These are phyloP conservation scores for Eumacrocentrus americanus DNA, from an alignment of 2,888 invertebrate species.

Conservation along the genomic window DNA sequence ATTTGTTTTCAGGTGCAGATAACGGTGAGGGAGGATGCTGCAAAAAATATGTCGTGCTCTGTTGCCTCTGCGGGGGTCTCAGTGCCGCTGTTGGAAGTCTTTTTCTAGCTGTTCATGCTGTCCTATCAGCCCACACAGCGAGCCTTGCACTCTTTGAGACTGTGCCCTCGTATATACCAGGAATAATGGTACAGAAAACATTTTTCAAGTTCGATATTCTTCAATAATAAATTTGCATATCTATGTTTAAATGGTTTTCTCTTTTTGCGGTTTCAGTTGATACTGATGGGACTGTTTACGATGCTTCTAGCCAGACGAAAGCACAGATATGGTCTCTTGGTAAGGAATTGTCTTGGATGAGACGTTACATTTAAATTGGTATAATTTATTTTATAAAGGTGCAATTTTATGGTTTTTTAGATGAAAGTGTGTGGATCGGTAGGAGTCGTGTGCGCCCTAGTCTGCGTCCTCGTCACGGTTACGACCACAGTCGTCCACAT, in stretches of 20 bases:
- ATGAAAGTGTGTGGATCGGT: conserved; percentile 89
- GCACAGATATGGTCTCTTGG: conserved; percentile 87
- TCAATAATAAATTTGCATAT: background rate
- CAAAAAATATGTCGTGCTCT: conserved; percentile 81
- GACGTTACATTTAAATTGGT: no score
- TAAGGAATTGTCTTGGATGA: conserved; percentile 63
- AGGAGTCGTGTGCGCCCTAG: conserved; percentile 83
- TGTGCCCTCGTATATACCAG: conserved; percentile 92
- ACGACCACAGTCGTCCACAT: conserved; percentile 92
- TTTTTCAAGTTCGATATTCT: background rate
- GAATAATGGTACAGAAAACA: conserved; percentile 76
- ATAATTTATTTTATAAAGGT: background rate
- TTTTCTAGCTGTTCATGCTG: conserved; percentile 79
- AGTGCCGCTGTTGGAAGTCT: conserved; percentile 79
- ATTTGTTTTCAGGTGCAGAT: conserved; percentile 33
- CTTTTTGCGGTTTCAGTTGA: conserved; percentile 68
- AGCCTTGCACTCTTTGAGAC: conserved; percentile 77
- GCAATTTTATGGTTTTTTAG: conserved; percentile 62
- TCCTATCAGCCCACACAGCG: conserved; percentile 77
- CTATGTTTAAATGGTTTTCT: background rate
- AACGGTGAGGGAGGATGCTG: conserved; percentile 54
- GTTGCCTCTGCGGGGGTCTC: conserved; percentile 80
- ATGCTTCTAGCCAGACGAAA: conserved; percentile 83
- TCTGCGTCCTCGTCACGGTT: conserved; percentile 86
- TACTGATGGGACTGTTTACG: conserved; percentile 84